phyloP scores from a whole-genome alignment of 2,888 invertebrate genomes.

The Melolontha melolontha region DNA sequence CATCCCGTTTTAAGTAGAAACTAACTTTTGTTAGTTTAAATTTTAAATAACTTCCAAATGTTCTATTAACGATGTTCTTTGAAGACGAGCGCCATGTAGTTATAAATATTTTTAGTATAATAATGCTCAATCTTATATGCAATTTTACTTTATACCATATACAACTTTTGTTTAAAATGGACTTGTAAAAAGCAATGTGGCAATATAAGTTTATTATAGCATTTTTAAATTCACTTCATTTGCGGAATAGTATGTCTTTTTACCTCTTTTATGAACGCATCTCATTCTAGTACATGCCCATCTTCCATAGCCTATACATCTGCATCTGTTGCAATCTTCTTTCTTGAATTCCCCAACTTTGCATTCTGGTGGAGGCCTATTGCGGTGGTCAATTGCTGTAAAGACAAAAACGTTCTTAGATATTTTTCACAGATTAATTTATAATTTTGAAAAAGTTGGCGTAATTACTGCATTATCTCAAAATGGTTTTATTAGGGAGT shows the following conservation, averaged over 20 bases:
- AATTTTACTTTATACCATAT: background rate
- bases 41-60: too few species aligned
- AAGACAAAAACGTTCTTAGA: too few species aligned
- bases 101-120: too few species aligned
- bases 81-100: too few species aligned
- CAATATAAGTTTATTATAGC: too few species aligned
- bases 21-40: too few species aligned
- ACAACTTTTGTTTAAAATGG: background rate
- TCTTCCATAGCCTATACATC: conserved; percentile 56
- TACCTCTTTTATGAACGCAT: conserved; percentile 59
- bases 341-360: conserved; percentile 46
- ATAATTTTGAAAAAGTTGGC: background rate
- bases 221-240: background rate
- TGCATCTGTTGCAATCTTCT: conserved; percentile 52
- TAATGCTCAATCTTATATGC: too few species aligned
- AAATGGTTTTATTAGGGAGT: too few species aligned
- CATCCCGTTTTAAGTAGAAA: too few species aligned
- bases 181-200: too few species aligned
- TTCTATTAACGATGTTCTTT: too few species aligned
- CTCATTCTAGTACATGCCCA: conserved; percentile 64
- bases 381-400: background rate
- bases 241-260: conserved; percentile 9
- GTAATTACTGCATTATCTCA: too few species aligned
- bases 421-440: background rate
- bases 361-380: conserved; percentile 42